Evolutionary conservation across 64 coral and sea anemone species (phyloP).

Genomic region (Actinia equina): DNA sequence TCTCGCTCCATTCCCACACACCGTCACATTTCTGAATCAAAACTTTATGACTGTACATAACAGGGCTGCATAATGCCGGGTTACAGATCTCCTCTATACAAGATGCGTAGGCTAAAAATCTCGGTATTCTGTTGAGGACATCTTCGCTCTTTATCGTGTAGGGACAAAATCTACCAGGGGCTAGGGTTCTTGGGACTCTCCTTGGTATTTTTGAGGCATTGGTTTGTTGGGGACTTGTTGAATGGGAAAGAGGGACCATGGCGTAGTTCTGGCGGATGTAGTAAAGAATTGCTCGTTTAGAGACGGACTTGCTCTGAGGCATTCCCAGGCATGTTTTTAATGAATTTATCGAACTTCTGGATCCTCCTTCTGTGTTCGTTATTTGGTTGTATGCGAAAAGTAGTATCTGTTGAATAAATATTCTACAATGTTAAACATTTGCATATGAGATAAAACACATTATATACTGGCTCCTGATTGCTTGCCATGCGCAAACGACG

Average conservation of each 20-base stretch:
- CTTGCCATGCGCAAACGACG: too few species aligned
- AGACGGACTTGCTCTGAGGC: background rate
- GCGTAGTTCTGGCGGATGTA: background rate
- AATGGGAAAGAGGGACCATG: background rate
- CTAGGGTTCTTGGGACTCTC: background rate
- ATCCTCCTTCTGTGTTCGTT: background rate
- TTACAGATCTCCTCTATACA: background rate
- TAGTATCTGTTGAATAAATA: background rate
- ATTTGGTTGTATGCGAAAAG: background rate
- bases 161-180: constrained; percentile 1
- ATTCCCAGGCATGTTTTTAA: background rate
- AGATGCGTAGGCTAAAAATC: background rate
- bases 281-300: background rate
- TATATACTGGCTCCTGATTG: too few species aligned
- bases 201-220: background rate
- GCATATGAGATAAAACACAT: too few species aligned
- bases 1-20: background rate
- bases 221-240: background rate
- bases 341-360: background rate
- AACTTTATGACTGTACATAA: background rate
- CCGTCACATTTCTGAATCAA: constrained; percentile 15
- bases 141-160: background rate
- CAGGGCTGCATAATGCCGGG: background rate
- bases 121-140: background rate
- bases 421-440: too few species aligned